Percentiles rank a stretch among this genome's conserved stretches.
phyloP scores from a whole-genome alignment of 2,797 vertebrate species.

The Decapterus maruadsi region DNA sequence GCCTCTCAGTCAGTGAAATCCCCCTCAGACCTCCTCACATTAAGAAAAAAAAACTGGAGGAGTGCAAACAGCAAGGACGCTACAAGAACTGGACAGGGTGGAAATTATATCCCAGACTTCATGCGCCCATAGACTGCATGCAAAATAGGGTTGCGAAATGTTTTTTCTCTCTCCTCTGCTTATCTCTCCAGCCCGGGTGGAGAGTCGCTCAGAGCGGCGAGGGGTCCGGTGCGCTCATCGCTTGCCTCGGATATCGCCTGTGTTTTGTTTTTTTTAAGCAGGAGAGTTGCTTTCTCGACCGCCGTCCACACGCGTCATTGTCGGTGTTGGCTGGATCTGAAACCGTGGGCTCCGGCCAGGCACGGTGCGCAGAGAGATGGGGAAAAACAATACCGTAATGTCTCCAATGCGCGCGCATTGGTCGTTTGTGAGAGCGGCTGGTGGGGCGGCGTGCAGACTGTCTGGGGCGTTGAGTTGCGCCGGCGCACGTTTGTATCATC shows the following conservation, averaged over 20 bases:
- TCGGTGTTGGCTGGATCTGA: slow-evolving; percentile 43
- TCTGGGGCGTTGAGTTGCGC: no score
- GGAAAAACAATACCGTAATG: slow-evolving; percentile 58
- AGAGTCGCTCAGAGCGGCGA: background rate
- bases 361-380: slow-evolving; percentile 42
- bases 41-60: background rate
- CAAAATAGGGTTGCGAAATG: slow-evolving; percentile 60
- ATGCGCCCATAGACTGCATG: slow-evolving; percentile 53
- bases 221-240: background rate
- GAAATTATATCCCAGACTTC: slow-evolving; percentile 58
- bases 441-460: no score
- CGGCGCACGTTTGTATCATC: no score
- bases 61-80: slow-evolving; percentile 10
- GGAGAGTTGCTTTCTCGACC: slow-evolving; percentile 20
- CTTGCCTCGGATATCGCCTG: slow-evolving; percentile 5
- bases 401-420: background rate
- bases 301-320: slow-evolving; percentile 48
- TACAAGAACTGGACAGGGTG: slow-evolving; percentile 21
- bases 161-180: background rate
- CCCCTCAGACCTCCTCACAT: background rate
- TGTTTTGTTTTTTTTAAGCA: background rate
- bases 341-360: slow-evolving; percentile 47
- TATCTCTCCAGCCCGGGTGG: slow-evolving; percentile 2
- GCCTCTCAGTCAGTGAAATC: background rate
- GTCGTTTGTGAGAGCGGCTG: background rate